phyloP scores from a whole-genome alignment of 2,113 vertebrate species.

The Alligator mississippiensis region DNA sequence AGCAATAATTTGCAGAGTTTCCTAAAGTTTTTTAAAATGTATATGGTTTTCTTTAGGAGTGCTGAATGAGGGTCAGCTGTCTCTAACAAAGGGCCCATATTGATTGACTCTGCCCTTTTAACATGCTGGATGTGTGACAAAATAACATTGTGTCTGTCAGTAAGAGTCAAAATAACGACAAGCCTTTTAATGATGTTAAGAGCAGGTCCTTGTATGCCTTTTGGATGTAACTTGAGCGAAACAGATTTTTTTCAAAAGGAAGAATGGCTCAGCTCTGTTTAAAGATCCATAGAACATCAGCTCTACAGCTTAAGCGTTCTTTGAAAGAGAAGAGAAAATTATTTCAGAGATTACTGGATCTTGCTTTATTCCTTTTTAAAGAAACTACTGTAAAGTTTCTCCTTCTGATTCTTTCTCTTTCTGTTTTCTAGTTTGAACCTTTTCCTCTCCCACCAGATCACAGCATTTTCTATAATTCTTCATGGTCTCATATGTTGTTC shows the following conservation, averaged over 20 bases:
- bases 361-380: conserved; percentile 30
- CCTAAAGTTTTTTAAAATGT: not conserved
- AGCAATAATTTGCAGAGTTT: not conserved
- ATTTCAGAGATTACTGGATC: conserved; percentile 29
- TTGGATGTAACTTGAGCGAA: conserved; percentile 56
- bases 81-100: conserved; percentile 26
- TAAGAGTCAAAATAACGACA: conserved; percentile 43
- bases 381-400: conserved; percentile 53
- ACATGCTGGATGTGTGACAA: conserved; percentile 6
- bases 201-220: conserved; percentile 29
- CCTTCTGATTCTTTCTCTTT: conserved; percentile 33
- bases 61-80: conserved; percentile 15
- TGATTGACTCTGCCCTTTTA: conserved; percentile 39
- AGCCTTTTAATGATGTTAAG: conserved; percentile 42
- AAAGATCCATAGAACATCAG: conserved; percentile 40
- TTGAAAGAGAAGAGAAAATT: conserved; percentile 34
- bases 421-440: conserved; percentile 25
- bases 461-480: conserved; percentile 39
- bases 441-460: not conserved
- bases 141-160: conserved; percentile 36
- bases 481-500: conserved; percentile 25
- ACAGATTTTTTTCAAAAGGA: not conserved
- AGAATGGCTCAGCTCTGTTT: conserved; percentile 1
- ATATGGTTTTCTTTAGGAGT: not conserved
- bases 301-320: conserved; percentile 24